Percentiles rank a stretch among this genome's conserved stretches.
Evolutionary conservation across 1,140 invertebrate genomes (phyloP).

Genomic region (Eupeodes corollae): DNA sequence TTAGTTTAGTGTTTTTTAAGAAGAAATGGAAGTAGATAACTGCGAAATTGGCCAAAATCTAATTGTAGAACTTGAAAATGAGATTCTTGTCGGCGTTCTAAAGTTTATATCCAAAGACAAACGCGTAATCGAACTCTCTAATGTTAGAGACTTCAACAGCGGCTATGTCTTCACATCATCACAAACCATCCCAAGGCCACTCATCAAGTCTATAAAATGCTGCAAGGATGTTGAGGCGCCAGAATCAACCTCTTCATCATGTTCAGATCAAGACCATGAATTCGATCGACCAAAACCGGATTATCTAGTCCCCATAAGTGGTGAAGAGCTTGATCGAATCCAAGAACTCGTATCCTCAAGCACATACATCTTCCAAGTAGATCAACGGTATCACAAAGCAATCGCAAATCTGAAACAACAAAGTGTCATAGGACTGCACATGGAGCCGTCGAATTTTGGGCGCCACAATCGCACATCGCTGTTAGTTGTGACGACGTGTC

Average conservation of each 20-base stretch:
- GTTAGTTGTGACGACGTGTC: not conserved
- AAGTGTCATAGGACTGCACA: conserved; percentile 4
- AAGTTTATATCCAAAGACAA: conserved; percentile 1
- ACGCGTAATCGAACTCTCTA: conserved; percentile 5
- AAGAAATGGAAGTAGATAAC: too few species aligned
- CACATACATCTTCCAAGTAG: conserved; percentile 4
- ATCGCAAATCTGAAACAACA: conserved; percentile 5
- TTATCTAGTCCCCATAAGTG: not conserved
- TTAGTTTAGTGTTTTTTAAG: too few species aligned
- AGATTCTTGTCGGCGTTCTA: conserved; percentile 6
- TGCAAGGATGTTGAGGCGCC: not conserved
- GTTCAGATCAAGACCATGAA: not conserved
- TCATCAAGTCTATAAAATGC: conserved; percentile 7
- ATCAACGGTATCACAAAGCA: conserved; percentile 8
- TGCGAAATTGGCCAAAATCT: conserved; percentile 4
- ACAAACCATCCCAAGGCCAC: conserved; percentile 4
- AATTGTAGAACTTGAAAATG: conserved; percentile 4
- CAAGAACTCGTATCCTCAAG: not conserved
- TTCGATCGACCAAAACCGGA: not conserved
- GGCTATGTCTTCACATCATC: conserved; percentile 3
- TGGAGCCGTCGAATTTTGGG: conserved; percentile 5
- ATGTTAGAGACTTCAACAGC: conserved; percentile 4
- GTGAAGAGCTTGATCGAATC: conserved; percentile 1
- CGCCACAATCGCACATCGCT: conserved; percentile 5
- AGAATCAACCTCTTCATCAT: not conserved